Conservation (phyloP, 2,888 invertebrate species). For the Zonitis immaculata region DNA sequence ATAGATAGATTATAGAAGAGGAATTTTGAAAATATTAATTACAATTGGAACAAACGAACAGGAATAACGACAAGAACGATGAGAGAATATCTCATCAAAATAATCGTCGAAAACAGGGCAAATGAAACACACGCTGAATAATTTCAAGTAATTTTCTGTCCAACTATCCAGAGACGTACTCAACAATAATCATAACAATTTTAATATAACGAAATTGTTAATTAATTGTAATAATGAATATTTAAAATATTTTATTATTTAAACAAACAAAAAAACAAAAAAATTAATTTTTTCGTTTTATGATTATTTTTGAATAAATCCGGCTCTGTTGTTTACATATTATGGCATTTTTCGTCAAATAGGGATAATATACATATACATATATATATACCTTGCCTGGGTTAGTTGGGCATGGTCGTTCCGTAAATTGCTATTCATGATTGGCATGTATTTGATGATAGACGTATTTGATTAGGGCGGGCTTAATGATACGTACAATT, state of each 20-base stretch:
- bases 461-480: slow-evolving; percentile 48
- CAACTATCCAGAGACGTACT: slow-evolving; percentile 7
- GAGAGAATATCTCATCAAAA: slow-evolving; percentile 39
- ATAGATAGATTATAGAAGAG: background rate
- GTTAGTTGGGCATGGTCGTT: slow-evolving; percentile 23
- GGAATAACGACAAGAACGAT: background rate
- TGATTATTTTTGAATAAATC: background rate
- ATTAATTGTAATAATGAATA: too few relatives aligned
- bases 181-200: background rate
- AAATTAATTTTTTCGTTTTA: too few relatives aligned
- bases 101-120: slow-evolving; percentile 38
- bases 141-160: slow-evolving; percentile 38
- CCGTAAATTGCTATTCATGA: slow-evolving; percentile 43
- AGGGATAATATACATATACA: slow-evolving; percentile 10
- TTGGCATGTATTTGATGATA: slow-evolving; percentile 48
- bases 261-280: too few relatives aligned
- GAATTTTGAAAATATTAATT: background rate
- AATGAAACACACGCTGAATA: slow-evolving; percentile 41
- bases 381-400: slow-evolving; percentile 22
- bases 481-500: slow-evolving; percentile 49
- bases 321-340: slow-evolving; percentile 26
- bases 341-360: slow-evolving; percentile 32
- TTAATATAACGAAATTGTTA: too few relatives aligned
- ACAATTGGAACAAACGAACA: background rate
- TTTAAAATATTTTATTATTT: too few relatives aligned